Base-by-base conservation (phyloP, 2,797 vertebrate genomes). In the Megaceryle alcyon region DNA sequence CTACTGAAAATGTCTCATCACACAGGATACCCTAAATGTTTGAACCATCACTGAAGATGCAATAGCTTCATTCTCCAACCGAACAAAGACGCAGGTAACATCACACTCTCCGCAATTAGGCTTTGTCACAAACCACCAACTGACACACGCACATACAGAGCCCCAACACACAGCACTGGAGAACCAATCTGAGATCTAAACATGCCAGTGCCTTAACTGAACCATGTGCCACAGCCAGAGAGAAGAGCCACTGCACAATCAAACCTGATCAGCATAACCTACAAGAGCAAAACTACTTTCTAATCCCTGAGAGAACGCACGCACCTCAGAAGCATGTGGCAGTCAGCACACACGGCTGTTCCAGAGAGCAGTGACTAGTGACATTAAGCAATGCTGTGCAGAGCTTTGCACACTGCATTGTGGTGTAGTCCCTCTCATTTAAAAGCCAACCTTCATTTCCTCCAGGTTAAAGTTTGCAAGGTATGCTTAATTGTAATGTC, bases 381-480 rank as follows among this genome's bases (percentile, higher is more conserved):
- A 11, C 69, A 65, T 6, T 4, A 37, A 26, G 49, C 76, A 90
- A 78, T 10, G 8, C 78, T 33, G 57, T 3, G 1, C 6, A 63
- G 66, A 49, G 48, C 56, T 88, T 4, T 68, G 57, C 31, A 59
- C 43, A 4, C n/a, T 28, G 61, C 54, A 26, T 8, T n/a, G 59
- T 44, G 53, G 23, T 12, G 8, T 14, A 21, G 56, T 22, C n/a
- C 12, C 35, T 80, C 19, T 64, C 28, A 37, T 63, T 70, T 37
- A 60, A 73, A 72, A 88, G 44, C 14, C 61, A 87, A 1, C 51
- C 26, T 68, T 26, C 11, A 1, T 54, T 61, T 61, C 41, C 29
- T 90, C 82, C 85, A 83, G 44, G 26, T 48, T n/a, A 43, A 95
- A 93, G 93, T 94, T 94, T 59, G 53, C 70, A 80, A 77, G 63